Evolutionary conservation across 2,888 invertebrate species (phyloP).

Genomic region (Sminthurinus aureus): DNA sequence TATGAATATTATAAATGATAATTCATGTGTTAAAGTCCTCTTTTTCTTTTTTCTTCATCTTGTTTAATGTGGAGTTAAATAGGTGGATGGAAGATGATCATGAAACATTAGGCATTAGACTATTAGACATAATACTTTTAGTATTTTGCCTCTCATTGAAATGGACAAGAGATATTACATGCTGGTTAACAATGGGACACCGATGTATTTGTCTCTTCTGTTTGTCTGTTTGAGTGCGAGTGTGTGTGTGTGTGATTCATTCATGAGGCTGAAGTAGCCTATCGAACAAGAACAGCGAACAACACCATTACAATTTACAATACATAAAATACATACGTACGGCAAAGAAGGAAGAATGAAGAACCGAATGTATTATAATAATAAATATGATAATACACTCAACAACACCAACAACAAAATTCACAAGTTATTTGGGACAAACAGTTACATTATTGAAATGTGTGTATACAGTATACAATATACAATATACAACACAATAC

Average conservation of each 20-base stretch:
- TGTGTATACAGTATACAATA: background rate
- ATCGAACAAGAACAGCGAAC: background rate
- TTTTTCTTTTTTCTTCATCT: no score
- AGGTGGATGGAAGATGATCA: background rate
- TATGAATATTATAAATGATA: background rate
- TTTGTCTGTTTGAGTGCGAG: background rate
- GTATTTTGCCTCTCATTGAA: background rate
- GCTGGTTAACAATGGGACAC: conserved; percentile 6
- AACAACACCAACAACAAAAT: background rate
- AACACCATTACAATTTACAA: background rate
- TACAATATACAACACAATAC: background rate
- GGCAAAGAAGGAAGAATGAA: no score
- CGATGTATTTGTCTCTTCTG: background rate
- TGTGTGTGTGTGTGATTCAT: background rate
- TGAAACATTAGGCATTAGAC: no score
- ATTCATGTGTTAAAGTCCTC: background rate
- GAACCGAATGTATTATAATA: background rate
- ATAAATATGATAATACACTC: background rate
- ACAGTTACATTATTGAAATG: conserved; percentile 28
- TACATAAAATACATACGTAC: background rate
- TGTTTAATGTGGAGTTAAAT: background rate
- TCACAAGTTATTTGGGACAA: conserved; percentile 37
- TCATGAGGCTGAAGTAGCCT: background rate
- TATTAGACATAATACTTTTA: no score
- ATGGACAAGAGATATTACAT: background rate